These are phyloP conservation scores for Acrocephalus scirpaceus DNA, from an alignment of 2,797 vertebrate genomes.

Conservation along the genomic window DNA sequence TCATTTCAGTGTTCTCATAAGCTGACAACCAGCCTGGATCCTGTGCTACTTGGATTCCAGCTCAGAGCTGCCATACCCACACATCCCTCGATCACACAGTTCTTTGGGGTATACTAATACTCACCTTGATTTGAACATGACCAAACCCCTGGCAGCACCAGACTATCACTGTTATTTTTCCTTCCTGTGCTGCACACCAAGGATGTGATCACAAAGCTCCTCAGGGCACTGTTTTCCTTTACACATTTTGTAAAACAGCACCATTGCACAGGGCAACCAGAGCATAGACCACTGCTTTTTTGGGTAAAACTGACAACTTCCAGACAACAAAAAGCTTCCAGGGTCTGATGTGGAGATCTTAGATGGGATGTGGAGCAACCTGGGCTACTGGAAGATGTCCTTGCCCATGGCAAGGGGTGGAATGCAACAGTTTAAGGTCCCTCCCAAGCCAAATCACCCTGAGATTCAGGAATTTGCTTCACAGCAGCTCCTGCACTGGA, in stretches of 20 bases:
- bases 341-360: neutral
- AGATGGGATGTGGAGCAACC: neutral
- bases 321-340: neutral
- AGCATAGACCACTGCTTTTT: neutral
- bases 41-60: fast-evolving
- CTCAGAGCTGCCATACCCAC: neutral
- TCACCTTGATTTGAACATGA: neutral
- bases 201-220: neutral
- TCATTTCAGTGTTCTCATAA: neutral
- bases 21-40: neutral
- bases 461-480: neutral
- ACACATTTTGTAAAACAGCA: neutral
- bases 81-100: fast-evolving
- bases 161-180: no score
- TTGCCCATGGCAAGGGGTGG: neutral
- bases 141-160: neutral
- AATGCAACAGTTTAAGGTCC: neutral
- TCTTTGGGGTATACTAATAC: neutral
- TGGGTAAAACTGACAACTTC: neutral
- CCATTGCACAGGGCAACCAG: neutral
- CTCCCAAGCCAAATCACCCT: neutral
- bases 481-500: neutral
- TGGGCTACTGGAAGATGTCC: neutral
- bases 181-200: neutral
- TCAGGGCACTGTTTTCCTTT: neutral